These are phyloP conservation scores for Aphrocallistes beatrix DNA, from an alignment of 37 sponge, comb jelly and placozoan species.

Conservation along the genomic window DNA sequence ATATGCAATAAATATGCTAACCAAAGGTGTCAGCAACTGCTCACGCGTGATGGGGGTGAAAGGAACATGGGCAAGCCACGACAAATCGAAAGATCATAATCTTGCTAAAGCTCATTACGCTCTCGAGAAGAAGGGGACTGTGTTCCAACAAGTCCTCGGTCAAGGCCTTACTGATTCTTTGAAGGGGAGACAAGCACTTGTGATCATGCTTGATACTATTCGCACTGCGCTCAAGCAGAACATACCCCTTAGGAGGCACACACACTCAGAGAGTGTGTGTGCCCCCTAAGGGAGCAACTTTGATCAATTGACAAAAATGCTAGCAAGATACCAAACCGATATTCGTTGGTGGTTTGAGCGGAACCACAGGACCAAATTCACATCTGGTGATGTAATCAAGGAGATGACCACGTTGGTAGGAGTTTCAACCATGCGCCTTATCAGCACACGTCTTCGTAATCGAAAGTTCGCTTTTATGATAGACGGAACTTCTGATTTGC, in stretches of 20 bases:
- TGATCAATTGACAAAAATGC: neutral
- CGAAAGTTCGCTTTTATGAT: slow-evolving; percentile 7
- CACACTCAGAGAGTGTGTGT: neutral
- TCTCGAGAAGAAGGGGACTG: neutral
- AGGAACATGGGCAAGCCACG: neutral
- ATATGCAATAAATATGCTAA: neutral
- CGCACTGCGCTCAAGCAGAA: neutral
- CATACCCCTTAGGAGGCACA: neutral
- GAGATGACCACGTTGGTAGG: neutral
- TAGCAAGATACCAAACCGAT: neutral
- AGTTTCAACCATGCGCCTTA: neutral
- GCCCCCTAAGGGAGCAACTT: no score
- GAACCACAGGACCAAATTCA: neutral
- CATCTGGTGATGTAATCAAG: neutral
- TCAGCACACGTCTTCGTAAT: slow-evolving; percentile 6
- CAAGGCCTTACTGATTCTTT: neutral
- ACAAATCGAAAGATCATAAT: neutral
- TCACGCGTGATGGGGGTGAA: neutral
- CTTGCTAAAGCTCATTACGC: neutral
- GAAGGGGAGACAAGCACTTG: neutral
- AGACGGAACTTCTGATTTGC: neutral
- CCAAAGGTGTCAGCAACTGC: neutral
- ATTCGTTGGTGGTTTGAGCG: neutral
- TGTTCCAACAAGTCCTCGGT: neutral
- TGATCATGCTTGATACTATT: neutral